Evolutionary conservation across 2,888 invertebrate species (phyloP), one percentile per base, ranked within the genome.

Genomic region (Caenorhabditis zanzibari): DNA sequence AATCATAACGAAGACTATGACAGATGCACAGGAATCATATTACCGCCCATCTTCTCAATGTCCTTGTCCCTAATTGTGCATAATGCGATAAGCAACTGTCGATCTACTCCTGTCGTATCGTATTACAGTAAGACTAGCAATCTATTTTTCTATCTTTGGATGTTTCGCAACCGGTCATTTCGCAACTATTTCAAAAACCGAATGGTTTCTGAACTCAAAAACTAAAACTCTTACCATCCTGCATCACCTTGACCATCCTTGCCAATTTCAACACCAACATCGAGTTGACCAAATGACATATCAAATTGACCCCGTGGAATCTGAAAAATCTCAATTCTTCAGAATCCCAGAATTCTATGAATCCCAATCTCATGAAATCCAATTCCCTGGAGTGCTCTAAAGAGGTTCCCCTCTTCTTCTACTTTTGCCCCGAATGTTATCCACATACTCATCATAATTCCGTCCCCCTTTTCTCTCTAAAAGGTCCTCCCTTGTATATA

Each of bases 261-360:
- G 96, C 95, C 61, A 96, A 94, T 84, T 95, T 94, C 72, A 96
- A 95, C 86, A 97, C 96, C 80, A 97, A 94, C 2, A 95, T 95
- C 0, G 96, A 96, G 84, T 96, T 96, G 79, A 95, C 93, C 88
- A 96, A 95, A 93, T 97, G 97, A 82, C 97, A 95, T 76, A 96
- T 93, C 81, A 97, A 95, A 93, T 96, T 96, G 90, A 95, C 95
- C 89, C 96, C 94, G 93, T 97, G 97, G 93, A 96, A 97, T 90
- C 96, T 96, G 91, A 59, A 83, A 82, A n/a, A 47, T 47, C 4
- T 19, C 7, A 9, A 4, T 4, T 1, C n/a, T 47, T 47, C 7
- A 2, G 6, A 47, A 19, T n/a, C 16, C 22, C 24, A 41, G 35
- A 38, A 24, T 38, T n/a, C 14, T 38, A 32, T 4, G 32, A 32